These are phyloP conservation scores for Siniperca undulata DNA, from an alignment of 2,797 vertebrate species.

Conservation along the genomic window DNA sequence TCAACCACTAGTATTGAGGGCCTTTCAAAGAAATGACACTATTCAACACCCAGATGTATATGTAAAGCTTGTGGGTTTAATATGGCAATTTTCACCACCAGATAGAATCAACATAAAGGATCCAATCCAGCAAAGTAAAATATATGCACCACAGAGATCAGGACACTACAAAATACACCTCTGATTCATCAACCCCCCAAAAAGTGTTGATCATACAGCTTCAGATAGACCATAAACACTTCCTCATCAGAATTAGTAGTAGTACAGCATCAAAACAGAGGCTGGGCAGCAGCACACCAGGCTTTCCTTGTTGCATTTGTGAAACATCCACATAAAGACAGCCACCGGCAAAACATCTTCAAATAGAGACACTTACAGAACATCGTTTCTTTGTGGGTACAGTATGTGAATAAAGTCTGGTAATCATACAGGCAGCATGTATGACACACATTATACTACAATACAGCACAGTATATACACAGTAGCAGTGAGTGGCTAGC, in stretches of 20 bases:
- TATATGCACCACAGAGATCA: slow-evolving; percentile 69
- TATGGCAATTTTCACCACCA: slow-evolving; percentile 76
- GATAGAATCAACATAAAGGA: slow-evolving; percentile 76
- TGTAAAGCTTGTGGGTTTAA: slow-evolving; percentile 79
- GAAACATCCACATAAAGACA: slow-evolving; percentile 68
- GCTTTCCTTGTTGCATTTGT: slow-evolving; percentile 52
- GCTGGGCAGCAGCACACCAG: slow-evolving; percentile 40
- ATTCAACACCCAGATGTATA: slow-evolving; percentile 39
- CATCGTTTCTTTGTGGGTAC: slow-evolving; percentile 51
- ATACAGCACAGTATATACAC: slow-evolving; percentile 69
- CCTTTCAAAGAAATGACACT: slow-evolving; percentile 25
- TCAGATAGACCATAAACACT: slow-evolving; percentile 18
- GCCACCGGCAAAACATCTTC: slow-evolving; percentile 58
- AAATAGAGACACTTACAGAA: slow-evolving; percentile 69
- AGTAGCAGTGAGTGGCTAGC: slow-evolving; percentile 52
- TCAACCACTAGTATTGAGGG: not conserved
- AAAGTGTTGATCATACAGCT: slow-evolving; percentile 36
- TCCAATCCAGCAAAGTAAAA: slow-evolving; percentile 69
- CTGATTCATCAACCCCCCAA: slow-evolving; percentile 34
- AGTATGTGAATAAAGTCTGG: slow-evolving; percentile 43
- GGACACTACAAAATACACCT: slow-evolving; percentile 71
- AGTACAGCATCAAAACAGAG: slow-evolving; percentile 48
- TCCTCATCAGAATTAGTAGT: slow-evolving; percentile 23
- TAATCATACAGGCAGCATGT: slow-evolving; percentile 55
- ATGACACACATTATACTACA: slow-evolving; percentile 63